Evolutionary conservation across 92 coral and sea anemone genomes (phyloP).

Genomic region (Bergia sp.): DNA sequence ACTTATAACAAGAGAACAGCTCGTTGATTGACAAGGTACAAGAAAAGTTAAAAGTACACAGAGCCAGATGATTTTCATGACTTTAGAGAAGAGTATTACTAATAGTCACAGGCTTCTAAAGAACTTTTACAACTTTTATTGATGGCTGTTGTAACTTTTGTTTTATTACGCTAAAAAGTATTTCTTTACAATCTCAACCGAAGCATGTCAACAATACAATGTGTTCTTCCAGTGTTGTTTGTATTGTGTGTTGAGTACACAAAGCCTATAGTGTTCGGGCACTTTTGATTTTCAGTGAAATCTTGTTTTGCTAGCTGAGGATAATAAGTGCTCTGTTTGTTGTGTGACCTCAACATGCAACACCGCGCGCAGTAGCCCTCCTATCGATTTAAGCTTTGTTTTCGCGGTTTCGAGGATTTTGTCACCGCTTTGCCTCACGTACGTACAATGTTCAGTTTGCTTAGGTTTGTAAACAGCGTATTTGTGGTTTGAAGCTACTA

Average conservation of each 20-base stretch:
- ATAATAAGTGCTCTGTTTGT: too few relatives aligned
- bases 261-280: neutral
- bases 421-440: neutral
- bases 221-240: neutral
- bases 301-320: too few relatives aligned
- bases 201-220: neutral
- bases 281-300: too few relatives aligned
- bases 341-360: too few relatives aligned
- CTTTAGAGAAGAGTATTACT: neutral
- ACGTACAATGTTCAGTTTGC: neutral
- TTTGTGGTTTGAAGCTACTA: neutral
- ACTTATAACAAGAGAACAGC: neutral
- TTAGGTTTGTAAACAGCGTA: neutral
- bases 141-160: neutral
- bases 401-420: neutral
- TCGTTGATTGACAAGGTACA: slow-evolving; percentile 6
- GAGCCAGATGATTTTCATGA: neutral
- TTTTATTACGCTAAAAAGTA: too few relatives aligned
- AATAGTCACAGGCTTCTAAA: neutral
- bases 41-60: neutral
- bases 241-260: neutral
- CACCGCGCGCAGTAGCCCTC: neutral
- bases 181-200: neutral
- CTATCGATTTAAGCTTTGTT: neutral
- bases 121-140: neutral